Base-by-base conservation (phyloP, 2,888 invertebrate genomes). In the Beris morrisii region DNA sequence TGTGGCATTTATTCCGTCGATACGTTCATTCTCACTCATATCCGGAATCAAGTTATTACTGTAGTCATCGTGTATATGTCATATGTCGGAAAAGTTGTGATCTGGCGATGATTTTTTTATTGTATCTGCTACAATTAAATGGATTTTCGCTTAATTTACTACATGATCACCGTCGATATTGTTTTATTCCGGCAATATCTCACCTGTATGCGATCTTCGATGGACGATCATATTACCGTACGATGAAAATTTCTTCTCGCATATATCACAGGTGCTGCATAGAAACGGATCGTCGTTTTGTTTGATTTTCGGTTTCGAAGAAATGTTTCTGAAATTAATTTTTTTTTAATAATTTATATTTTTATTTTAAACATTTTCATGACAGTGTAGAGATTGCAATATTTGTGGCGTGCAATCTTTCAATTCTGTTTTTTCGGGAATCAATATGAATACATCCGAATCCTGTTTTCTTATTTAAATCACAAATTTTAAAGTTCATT, bases 141-240 rank as follows among this genome's bases (percentile, higher is more conserved):
- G 90, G 90, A 64, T 87, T 85, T 78, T 90, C 90, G 15, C 86
- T 87, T 84, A 73, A 64, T 55, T 68, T 46, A 50, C 13, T 13
- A 7, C 9, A 43, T 56, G 22, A 43, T 15, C 13, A 5, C 15
- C 4, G 15, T 38, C 6, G 38, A 15, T 7, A 5, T 9, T 15
- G 4, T 56, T 43, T 50, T 61, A 61, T 30, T 61, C 50, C 4
- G 28, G 38, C 48, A 32, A 58, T 44, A 22, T 13, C 64, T 65
- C 61, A 53, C 88, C 87, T 72, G 90, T 89, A 74, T 91, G 90
- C 43, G 89, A 89, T 73, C 90, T 83, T 79, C 87, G 86, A 77
- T 91, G 91, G 74, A 90, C 89, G 68, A 90, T 83, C 89, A 91
- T 89, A 66, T 89, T 89, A 64, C 90, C 90, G 78, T 90, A 88